Conservation (phyloP, 2,888 invertebrate species). For the Caenorhabditis sp. region DNA sequence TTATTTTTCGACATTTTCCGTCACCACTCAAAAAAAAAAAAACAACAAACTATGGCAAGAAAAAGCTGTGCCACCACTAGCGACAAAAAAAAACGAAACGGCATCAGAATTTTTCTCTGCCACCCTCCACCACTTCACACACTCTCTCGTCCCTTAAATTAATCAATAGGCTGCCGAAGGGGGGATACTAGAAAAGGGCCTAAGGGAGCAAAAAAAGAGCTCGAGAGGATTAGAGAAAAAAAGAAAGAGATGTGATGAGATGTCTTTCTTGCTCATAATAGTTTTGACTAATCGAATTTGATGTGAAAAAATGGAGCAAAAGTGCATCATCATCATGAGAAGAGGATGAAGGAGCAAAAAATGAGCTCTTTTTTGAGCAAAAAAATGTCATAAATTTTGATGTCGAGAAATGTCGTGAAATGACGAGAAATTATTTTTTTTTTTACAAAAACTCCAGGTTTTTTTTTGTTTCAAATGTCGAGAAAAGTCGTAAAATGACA, state of each 20-base stretch:
- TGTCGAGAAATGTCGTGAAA: no score
- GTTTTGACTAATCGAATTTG: no score
- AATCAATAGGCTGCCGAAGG: neutral
- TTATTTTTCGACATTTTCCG: no score
- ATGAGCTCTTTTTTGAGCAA: no score
- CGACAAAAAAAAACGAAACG: neutral
- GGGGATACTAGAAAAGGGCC: neutral
- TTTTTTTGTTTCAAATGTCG: no score
- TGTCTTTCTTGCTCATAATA: constrained; percentile 8
- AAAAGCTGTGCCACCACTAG: neutral
- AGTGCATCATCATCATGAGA: no score
- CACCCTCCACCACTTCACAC: constrained; percentile 2
- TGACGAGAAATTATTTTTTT: no score
- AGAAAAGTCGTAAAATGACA: no score
- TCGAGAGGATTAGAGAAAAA: neutral
- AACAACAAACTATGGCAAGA: neutral
- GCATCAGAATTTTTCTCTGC: no score
- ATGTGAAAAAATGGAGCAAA: neutral
- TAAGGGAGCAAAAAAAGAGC: constrained; percentile 8
- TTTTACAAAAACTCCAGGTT: no score
- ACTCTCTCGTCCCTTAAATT: neutral
- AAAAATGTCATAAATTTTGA: no score
- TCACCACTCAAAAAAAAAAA: neutral
- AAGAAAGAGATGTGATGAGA: neutral
- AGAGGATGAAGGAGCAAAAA: no score